A percentile compares a stretch with the other conserved stretches of the same genome.
These are phyloP conservation scores for Bellardia pandia DNA, from an alignment of 2,888 invertebrate species.

Conservation along the genomic window DNA sequence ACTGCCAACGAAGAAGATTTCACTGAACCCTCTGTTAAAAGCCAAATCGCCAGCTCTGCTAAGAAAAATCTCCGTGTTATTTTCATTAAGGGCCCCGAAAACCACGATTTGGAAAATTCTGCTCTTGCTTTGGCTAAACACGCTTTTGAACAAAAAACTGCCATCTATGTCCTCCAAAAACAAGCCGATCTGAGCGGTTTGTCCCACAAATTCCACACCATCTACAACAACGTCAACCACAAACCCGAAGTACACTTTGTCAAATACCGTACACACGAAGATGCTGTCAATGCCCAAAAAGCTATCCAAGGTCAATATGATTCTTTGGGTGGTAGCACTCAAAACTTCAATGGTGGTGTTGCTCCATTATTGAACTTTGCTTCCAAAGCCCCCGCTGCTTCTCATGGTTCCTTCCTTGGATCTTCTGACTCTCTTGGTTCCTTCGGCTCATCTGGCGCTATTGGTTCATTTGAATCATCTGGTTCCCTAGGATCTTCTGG, in stretches of 20 bases:
- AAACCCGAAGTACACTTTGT: constrained; percentile 81
- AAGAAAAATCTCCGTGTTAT: constrained; percentile 78
- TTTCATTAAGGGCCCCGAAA: constrained; percentile 80
- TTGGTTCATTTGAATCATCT: not conserved
- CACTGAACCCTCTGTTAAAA: constrained; percentile 74
- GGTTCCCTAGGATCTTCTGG: not conserved
- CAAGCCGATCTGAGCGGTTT: constrained; percentile 78
- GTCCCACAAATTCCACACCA: constrained; percentile 75
- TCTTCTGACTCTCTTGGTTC: not conserved
- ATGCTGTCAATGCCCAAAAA: constrained; percentile 79
- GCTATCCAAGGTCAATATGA: constrained; percentile 79
- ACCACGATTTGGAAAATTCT: constrained; percentile 78
- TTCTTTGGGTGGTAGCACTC: constrained; percentile 78
- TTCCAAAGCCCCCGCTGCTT: constrained; percentile 41
- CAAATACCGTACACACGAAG: constrained; percentile 80
- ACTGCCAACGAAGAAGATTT: constrained; percentile 79
- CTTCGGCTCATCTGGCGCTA: not conserved
- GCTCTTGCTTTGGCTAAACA: constrained; percentile 78
- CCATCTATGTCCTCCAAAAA: constrained; percentile 80
- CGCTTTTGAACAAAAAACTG: constrained; percentile 79
- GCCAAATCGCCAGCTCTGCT: constrained; percentile 72
- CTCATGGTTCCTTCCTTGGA: constrained; percentile 5
- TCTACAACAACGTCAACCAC: constrained; percentile 76
- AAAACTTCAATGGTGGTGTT: constrained; percentile 78
- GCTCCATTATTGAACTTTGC: constrained; percentile 81